Conservation (phyloP, 2,888 invertebrate genomes). For the Perizoma affinitatum region DNA sequence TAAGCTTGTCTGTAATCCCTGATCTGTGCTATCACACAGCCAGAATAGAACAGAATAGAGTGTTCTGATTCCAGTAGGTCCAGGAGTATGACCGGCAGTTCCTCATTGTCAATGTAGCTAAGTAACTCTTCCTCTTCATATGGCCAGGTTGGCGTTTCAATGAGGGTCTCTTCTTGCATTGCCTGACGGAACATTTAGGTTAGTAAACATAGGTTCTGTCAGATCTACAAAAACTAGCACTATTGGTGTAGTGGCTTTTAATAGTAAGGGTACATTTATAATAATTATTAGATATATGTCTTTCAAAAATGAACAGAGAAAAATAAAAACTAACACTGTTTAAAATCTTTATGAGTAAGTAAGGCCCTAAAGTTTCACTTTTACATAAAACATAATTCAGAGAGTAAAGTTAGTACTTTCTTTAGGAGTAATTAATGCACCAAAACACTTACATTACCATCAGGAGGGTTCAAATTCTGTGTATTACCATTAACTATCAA, state of each 20-base stretch:
- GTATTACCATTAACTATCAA: conserved; percentile 85
- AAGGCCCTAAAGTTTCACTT: too few relatives aligned
- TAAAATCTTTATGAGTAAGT: too few relatives aligned
- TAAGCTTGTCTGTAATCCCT: conserved; percentile 94
- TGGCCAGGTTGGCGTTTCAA: conserved; percentile 92
- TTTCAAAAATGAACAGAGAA: too few relatives aligned
- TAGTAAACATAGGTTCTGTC: too few relatives aligned
- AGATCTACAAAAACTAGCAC: too few relatives aligned
- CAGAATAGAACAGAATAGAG: conserved; percentile 94
- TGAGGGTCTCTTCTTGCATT: conserved; percentile 85
- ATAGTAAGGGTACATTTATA: too few relatives aligned
- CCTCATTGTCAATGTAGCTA: conserved; percentile 94
- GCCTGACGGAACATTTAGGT: conserved; percentile 6
- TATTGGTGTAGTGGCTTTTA: too few relatives aligned
- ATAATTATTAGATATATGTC: too few relatives aligned
- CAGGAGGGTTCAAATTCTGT: conserved; percentile 72
- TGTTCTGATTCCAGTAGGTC: conserved; percentile 93
- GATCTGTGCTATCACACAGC: conserved; percentile 95
- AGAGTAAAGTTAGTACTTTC: too few relatives aligned
- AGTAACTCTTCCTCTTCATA: conserved; percentile 95
- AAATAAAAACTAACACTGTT: too few relatives aligned
- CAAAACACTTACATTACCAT: conserved; percentile 69
- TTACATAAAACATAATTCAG: too few relatives aligned
- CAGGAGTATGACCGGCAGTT: conserved; percentile 93
- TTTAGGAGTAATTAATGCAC: neutral